Percentiles rank a stretch among this genome's conserved stretches.
phyloP scores from a whole-genome alignment of 2,797 vertebrate species.

The Galago senegalensis region DNA sequence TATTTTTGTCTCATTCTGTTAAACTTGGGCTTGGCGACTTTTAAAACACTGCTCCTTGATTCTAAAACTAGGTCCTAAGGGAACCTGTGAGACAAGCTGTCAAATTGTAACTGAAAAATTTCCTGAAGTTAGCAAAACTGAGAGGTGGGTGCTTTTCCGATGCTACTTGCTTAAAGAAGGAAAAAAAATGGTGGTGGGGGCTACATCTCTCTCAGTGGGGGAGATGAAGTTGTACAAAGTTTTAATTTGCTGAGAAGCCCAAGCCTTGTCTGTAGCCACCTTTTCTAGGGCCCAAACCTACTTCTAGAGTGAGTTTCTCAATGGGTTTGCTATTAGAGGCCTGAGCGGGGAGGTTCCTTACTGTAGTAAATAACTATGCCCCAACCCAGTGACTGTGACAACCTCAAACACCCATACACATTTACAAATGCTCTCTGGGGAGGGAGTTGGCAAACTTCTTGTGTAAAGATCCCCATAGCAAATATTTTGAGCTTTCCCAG shows the following conservation, averaged over 20 bases:
- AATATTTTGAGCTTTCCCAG: background rate
- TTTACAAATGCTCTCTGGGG: background rate
- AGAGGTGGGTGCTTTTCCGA: background rate
- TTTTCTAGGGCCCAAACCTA: background rate
- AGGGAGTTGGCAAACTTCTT: background rate
- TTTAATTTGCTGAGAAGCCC: background rate
- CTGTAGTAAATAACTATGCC: background rate
- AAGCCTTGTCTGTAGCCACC: background rate
- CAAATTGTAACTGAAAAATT: conserved; percentile 35
- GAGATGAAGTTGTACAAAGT: rapidly evolving
- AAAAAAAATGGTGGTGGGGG: background rate
- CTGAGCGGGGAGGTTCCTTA: background rate
- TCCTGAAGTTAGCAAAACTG: background rate
- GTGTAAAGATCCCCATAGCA: conserved; percentile 1
- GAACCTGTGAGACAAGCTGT: conserved; percentile 64
- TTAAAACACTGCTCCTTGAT: conserved; percentile 69
- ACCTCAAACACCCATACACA: background rate
- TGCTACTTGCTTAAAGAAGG: conserved; percentile 28
- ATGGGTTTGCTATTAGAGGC: background rate
- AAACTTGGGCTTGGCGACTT: conserved; percentile 74
- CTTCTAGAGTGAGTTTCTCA: background rate
- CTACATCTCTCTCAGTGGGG: background rate
- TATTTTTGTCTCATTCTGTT: conserved; percentile 75
- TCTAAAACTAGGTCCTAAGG: conserved; percentile 62
- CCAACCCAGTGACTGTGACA: background rate